phyloP scores from a whole-genome alignment of 2,113 vertebrate genomes.

The Callospermophilus lateralis region DNA sequence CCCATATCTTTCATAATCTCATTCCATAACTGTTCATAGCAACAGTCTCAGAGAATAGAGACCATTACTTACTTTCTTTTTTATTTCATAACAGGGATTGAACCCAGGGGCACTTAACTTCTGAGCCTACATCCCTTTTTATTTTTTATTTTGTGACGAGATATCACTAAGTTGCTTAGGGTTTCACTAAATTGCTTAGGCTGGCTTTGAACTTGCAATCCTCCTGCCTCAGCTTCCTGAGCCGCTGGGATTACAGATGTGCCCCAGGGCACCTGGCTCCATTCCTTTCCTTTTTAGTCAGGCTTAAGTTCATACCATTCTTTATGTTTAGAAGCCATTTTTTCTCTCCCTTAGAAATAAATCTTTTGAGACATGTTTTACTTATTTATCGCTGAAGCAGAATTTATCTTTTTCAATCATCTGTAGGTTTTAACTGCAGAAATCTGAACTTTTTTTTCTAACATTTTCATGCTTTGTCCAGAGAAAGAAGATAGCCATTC shows the following conservation, averaged over 20 bases:
- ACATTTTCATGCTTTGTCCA: background rate
- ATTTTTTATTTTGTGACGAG: too few species aligned
- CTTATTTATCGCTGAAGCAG: constrained; percentile 38
- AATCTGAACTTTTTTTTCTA: constrained; percentile 6
- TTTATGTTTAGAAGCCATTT: constrained; percentile 17
- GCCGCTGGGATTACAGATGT: too few species aligned
- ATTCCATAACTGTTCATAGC: background rate
- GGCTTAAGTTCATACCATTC: background rate
- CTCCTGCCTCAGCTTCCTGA: too few species aligned
- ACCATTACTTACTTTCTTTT: background rate
- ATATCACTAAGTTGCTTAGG: too few species aligned
- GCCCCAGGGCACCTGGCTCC: background rate
- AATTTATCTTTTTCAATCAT: background rate
- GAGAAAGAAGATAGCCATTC: background rate
- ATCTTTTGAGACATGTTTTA: constrained; percentile 36
- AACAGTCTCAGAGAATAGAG: background rate
- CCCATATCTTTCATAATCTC: background rate
- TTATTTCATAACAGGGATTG: too few species aligned
- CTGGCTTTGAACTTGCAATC: too few species aligned
- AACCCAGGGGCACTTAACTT: too few species aligned
- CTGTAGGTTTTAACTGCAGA: constrained; percentile 14
- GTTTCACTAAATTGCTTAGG: too few species aligned
- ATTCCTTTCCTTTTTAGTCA: background rate
- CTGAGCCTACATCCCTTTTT: too few species aligned
- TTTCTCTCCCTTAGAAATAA: background rate